These are phyloP conservation scores for Sitophilus oryzae DNA, from an alignment of 1,140 invertebrate species.

Conservation along the genomic window DNA sequence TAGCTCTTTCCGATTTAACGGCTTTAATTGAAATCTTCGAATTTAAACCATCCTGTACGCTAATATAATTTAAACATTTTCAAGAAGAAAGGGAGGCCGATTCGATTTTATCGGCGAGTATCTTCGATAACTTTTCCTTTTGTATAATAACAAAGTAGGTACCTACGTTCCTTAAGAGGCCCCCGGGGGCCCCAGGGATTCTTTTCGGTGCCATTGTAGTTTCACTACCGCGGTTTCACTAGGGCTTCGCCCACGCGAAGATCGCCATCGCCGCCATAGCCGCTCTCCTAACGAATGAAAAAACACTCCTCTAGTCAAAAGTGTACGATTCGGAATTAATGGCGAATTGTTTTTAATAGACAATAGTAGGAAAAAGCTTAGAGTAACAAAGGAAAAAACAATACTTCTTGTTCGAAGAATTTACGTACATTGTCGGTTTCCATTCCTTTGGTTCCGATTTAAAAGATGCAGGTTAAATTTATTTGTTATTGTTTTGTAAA, in stretches of 20 bases:
- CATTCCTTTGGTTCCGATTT: too few species aligned
- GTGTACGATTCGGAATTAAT: slow-evolving; percentile 5
- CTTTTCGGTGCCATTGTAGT: slow-evolving; percentile 9
- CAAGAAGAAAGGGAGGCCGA: too few species aligned
- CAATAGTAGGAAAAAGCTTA: too few species aligned
- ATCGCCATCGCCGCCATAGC: not conserved
- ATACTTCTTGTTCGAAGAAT: too few species aligned
- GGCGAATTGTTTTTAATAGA: slow-evolving; percentile 9
- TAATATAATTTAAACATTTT: too few species aligned
- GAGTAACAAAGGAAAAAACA: too few species aligned
- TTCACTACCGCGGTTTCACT: slow-evolving; percentile 14
- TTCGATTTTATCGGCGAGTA: not conserved
- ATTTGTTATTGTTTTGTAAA: too few species aligned
- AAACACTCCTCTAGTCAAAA: slow-evolving; percentile 8
- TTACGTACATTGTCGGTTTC: too few species aligned
- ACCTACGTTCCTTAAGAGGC: slow-evolving; percentile 4
- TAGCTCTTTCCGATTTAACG: too few species aligned
- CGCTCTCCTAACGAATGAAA: not conserved
- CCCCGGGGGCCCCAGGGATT: slow-evolving; percentile 5
- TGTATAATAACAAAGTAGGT: not conserved
- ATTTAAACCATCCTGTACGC: too few species aligned
- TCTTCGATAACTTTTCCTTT: not conserved
- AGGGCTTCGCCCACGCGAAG: slow-evolving; percentile 7
- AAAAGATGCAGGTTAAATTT: too few species aligned
- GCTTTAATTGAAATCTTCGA: too few species aligned